Evolutionary conservation across 2,888 invertebrate genomes (phyloP).

Genomic region (Thymelicus sylvestris): DNA sequence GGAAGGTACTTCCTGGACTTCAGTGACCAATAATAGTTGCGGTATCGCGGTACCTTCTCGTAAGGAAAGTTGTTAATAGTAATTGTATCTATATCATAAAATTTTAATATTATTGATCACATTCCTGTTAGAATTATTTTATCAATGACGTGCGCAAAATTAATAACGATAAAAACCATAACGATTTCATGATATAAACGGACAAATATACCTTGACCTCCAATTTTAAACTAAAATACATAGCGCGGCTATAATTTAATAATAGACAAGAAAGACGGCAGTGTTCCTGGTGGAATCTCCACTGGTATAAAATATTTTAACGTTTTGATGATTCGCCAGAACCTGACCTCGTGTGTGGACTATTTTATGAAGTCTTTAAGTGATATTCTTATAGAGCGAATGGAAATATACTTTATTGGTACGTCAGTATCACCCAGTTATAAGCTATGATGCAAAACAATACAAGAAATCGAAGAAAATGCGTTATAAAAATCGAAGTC

Average conservation of each 20-base stretch:
- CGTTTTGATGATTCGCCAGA: constrained; percentile 36
- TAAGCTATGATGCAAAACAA: constrained; percentile 65
- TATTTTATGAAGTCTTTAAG: constrained; percentile 44
- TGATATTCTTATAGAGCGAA: constrained; percentile 41
- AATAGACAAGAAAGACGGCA: constrained; percentile 39
- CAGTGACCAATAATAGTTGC: too few species aligned
- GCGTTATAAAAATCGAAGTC: constrained; percentile 75
- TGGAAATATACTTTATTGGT: constrained; percentile 42
- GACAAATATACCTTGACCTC: constrained; percentile 30
- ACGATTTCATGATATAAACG: constrained; percentile 35
- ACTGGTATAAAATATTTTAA: constrained; percentile 39
- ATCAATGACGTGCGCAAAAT: constrained; percentile 20
- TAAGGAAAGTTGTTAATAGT: too few species aligned
- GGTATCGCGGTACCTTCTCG: too few species aligned
- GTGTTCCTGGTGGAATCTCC: constrained; percentile 31
- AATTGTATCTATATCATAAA: background rate
- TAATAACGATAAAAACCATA: constrained; percentile 35
- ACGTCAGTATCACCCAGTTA: constrained; percentile 58
- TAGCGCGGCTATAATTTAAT: constrained; percentile 37
- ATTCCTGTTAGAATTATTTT: constrained; percentile 6
- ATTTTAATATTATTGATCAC: constrained; percentile 9
- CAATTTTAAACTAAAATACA: constrained; percentile 35
- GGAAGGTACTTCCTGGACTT: too few species aligned
- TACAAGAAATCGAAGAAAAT: constrained; percentile 66
- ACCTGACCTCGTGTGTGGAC: constrained; percentile 38